phyloP scores from a whole-genome alignment of 1,140 invertebrate species.

The Scaptomyza graminum region DNA sequence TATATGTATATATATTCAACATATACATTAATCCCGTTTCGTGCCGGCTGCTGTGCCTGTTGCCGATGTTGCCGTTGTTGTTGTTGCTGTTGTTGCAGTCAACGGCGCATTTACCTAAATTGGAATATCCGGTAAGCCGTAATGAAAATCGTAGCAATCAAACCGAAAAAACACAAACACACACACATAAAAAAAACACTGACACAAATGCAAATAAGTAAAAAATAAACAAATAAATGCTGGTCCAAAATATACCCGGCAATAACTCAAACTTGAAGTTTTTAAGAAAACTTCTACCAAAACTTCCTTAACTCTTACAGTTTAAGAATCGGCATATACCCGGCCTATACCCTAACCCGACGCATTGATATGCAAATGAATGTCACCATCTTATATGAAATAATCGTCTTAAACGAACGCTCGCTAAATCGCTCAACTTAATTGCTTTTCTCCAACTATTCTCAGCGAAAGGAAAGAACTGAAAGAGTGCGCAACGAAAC shows the following conservation, averaged over 20 bases:
- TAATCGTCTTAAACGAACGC: slow-evolving; percentile 78
- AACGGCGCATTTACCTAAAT: slow-evolving; percentile 83
- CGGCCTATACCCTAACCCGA: slow-evolving; percentile 24
- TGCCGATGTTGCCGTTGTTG: slow-evolving; percentile 6
- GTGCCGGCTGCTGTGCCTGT: slow-evolving; percentile 43
- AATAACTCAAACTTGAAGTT: background rate
- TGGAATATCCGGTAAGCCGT: slow-evolving; percentile 83
- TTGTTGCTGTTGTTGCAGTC: slow-evolving; percentile 52
- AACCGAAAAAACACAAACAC: slow-evolving; percentile 61
- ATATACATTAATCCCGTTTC: slow-evolving; percentile 68
- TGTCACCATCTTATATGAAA: slow-evolving; percentile 82
- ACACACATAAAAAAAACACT: slow-evolving; percentile 11
- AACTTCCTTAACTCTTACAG: background rate
- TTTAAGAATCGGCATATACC: background rate
- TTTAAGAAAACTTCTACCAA: background rate
- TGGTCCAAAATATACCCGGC: background rate
- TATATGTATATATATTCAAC: background rate
- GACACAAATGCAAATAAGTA: slow-evolving; percentile 13
- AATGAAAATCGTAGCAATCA: slow-evolving; percentile 83
- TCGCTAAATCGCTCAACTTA: slow-evolving; percentile 54
- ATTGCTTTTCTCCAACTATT: slow-evolving; percentile 60
- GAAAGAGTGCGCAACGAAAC: background rate
- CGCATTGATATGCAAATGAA: slow-evolving; percentile 83
- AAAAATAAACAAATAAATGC: slow-evolving; percentile 1
- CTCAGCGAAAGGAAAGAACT: background rate